Evolutionary conservation across 2,888 invertebrate species (phyloP).

Genomic region (Pandemis corylana): DNA sequence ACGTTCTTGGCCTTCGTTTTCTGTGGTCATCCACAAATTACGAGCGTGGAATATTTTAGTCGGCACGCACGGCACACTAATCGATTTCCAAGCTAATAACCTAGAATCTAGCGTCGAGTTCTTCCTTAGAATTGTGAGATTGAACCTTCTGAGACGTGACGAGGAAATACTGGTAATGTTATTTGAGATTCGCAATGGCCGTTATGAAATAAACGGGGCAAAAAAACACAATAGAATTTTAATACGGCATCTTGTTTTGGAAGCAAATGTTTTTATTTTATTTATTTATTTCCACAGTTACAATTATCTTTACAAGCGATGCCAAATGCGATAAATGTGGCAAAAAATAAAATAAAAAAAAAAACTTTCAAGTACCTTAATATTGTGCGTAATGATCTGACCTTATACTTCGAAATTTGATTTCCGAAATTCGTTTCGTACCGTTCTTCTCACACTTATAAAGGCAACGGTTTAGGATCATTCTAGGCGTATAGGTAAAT

Average conservation of each 20-base stretch:
- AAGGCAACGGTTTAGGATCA: no score
- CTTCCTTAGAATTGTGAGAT: conserved; percentile 1
- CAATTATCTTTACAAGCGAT: no score
- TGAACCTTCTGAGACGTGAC: conserved; percentile 17
- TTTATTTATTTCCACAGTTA: no score
- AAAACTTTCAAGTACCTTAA: no score
- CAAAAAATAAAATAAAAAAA: no score
- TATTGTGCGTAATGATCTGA: no score
- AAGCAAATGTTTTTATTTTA: no score
- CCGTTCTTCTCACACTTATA: no score
- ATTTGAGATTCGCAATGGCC: background rate
- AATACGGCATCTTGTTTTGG: background rate
- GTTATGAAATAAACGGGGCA: background rate
- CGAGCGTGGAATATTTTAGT: conserved; percentile 6
- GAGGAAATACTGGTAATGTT: conserved; percentile 31
- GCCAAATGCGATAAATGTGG: no score
- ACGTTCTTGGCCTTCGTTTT: conserved; percentile 35
- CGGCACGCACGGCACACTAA: conserved; percentile 19
- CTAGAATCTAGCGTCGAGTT: background rate
- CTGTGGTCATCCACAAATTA: conserved; percentile 42
- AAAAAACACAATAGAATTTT: background rate
- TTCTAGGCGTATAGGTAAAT: no score
- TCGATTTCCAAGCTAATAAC: conserved; percentile 19
- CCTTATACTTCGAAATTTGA: no score
- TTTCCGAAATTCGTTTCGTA: no score